Evolutionary conservation across 2,888 invertebrate species (phyloP), one percentile per base, ranked within the genome.

Genomic region (Torymus aiolomorphi): DNA sequence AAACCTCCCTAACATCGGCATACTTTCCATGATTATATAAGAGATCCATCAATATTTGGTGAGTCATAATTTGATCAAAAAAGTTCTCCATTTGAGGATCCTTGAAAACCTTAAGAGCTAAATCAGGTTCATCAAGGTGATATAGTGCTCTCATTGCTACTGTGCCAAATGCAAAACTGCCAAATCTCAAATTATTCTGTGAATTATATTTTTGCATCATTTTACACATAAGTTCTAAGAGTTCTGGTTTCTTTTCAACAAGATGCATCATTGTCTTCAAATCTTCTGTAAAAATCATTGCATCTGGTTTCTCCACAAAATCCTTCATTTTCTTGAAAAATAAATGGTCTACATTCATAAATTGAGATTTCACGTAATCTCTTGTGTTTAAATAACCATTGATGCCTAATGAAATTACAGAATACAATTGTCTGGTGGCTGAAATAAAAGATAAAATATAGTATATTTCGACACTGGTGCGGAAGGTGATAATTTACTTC

Each of bases 281-380:
- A 90, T 97, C 97, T 91, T 96, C 96, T 8, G 96, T 96, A 86
- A 96, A 97, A 82, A 97, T 93, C 93, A 96, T 93, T 83, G 92
- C 93, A 81, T 92, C 92, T 0, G 88, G 83, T 0, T 92, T 91
- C 2, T 89, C 84, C 0, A 93, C 90, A 88, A 93, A 94, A 73
- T 94, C 93, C 13, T 86, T 89, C 95, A 97, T 96, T 91, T 96
- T 95, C 0, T 88, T 84, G 78, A 92, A 92, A 88, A 96, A 96
- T 82, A 94, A 94, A 0, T 94, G 94, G 51, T 92, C 87, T 83
- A 94, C 92, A 86, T 92, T 92, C 1, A 89, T 84, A 88, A 95
- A 94, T 86, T 95, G 95, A 18, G 91, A 91, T 70, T 92, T 92
- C 0, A 92, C 90, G 83, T 90, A 91, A 61, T 92, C 92, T 82